These are phyloP conservation scores for Uloborus diversus DNA, from an alignment of 1,140 invertebrate species.

Conservation along the genomic window DNA sequence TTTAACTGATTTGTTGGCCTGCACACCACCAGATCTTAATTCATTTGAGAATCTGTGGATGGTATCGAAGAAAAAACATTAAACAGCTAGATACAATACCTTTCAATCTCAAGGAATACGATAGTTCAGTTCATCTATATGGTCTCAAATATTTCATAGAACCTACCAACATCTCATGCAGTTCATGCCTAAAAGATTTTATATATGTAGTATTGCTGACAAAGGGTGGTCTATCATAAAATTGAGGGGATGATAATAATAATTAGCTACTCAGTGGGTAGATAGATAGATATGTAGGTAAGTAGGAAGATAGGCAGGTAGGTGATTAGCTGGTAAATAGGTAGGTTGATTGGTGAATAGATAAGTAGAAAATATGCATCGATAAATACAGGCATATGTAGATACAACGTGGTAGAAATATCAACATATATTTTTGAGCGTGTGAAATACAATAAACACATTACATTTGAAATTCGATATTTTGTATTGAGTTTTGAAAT, in stretches of 20 bases:
- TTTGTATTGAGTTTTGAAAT: too few relatives aligned
- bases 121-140: background rate
- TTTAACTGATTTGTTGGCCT: background rate
- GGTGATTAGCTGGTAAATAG: constrained; percentile 80
- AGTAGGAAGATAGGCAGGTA: too few relatives aligned
- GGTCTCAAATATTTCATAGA: background rate
- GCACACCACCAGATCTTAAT: background rate
- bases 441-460: too few relatives aligned
- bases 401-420: too few relatives aligned
- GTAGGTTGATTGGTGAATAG: constrained; percentile 93
- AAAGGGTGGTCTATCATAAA: background rate
- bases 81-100: background rate
- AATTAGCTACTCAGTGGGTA: background rate
- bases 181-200: background rate
- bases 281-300: too few relatives aligned
- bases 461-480: too few relatives aligned
- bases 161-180: background rate
- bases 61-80: background rate
- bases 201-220: background rate
- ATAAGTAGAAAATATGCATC: too few relatives aligned
- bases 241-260: background rate
- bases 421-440: too few relatives aligned
- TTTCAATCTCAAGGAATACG: background rate
- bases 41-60: background rate
- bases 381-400: too few relatives aligned